Evolutionary conservation across 2,888 invertebrate genomes (phyloP).

Genomic region (Lysandra coridon): DNA sequence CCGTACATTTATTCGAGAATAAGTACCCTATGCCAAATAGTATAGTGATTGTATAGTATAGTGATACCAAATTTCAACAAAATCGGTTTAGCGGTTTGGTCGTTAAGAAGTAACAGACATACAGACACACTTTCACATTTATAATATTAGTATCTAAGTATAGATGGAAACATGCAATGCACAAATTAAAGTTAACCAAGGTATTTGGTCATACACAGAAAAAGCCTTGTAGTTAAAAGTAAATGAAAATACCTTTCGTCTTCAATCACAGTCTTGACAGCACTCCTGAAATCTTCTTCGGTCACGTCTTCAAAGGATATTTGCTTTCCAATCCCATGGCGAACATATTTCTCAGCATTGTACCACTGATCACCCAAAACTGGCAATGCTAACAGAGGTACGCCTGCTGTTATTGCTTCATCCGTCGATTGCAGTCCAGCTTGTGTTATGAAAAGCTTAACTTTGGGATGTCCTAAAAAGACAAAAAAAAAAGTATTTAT

Average conservation of each 20-base stretch:
- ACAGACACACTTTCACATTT: too few species aligned
- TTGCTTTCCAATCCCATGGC: slow-evolving; percentile 45
- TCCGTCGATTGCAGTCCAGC: slow-evolving; percentile 66
- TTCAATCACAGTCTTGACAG: slow-evolving; percentile 45
- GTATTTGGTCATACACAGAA: too few species aligned
- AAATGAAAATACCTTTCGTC: slow-evolving; percentile 43
- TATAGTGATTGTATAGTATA: too few species aligned
- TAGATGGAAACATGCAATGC: too few species aligned
- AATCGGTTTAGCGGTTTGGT: too few species aligned
- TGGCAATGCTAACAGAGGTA: slow-evolving; percentile 60
- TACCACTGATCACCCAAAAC: slow-evolving; percentile 61
- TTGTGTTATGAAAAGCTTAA: slow-evolving; percentile 67
- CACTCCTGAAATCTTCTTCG: slow-evolving; percentile 45
- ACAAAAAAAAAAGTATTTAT: not conserved
- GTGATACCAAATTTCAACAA: too few species aligned
- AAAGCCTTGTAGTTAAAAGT: too few species aligned
- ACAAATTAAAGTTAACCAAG: too few species aligned
- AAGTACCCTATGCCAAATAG: too few species aligned
- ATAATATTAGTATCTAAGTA: too few species aligned
- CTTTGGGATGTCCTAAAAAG: slow-evolving; percentile 59
- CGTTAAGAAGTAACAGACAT: too few species aligned
- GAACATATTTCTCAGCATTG: slow-evolving; percentile 51
- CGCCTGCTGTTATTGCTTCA: slow-evolving; percentile 58
- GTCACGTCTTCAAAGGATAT: slow-evolving; percentile 44
- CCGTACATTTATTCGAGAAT: too few species aligned